A percentile compares a stretch with the other conserved stretches of the same genome.
phyloP scores from a whole-genome alignment of 2,113 vertebrate genomes.

The Polypterus bichir region DNA sequence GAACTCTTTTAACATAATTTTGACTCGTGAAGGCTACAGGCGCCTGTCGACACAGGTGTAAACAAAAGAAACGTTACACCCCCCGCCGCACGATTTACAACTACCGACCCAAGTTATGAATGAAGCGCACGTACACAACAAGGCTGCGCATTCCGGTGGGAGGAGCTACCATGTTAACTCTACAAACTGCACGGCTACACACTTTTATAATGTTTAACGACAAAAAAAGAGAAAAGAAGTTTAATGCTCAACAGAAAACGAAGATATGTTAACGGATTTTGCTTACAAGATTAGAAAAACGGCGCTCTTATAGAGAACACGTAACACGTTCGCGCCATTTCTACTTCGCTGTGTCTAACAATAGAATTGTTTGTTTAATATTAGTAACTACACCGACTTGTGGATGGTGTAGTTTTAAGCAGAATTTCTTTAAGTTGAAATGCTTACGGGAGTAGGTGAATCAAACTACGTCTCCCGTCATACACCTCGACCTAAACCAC shows the following conservation, averaged over 20 bases:
- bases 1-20: too few relatives aligned
- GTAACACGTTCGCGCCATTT: conserved; percentile 46
- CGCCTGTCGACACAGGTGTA: not conserved
- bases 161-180: not conserved
- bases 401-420: conserved; percentile 27
- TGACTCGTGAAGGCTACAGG: too few relatives aligned
- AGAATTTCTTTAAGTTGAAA: not conserved
- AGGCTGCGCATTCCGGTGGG: not conserved
- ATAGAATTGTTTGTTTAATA: conserved; percentile 27
- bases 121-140: conserved; percentile 9
- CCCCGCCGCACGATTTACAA: too few relatives aligned
- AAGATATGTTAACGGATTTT: too few relatives aligned
- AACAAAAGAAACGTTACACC: not conserved
- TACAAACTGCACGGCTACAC: too few relatives aligned
- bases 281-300: too few relatives aligned
- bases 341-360: conserved; percentile 11
- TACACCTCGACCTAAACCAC: conserved; percentile 21
- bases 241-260: too few relatives aligned
- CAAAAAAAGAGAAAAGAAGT: too few relatives aligned
- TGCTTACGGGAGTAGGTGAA: not conserved
- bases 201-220: too few relatives aligned
- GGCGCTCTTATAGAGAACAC: too few relatives aligned
- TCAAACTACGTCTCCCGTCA: conserved; percentile 36
- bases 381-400: conserved; percentile 3
- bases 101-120: conserved; percentile 6